Evolutionary conservation across 2,113 vertebrate species (phyloP), one percentile per base, ranked within the genome.

Genomic region (Gasterosteus nipponicus): DNA sequence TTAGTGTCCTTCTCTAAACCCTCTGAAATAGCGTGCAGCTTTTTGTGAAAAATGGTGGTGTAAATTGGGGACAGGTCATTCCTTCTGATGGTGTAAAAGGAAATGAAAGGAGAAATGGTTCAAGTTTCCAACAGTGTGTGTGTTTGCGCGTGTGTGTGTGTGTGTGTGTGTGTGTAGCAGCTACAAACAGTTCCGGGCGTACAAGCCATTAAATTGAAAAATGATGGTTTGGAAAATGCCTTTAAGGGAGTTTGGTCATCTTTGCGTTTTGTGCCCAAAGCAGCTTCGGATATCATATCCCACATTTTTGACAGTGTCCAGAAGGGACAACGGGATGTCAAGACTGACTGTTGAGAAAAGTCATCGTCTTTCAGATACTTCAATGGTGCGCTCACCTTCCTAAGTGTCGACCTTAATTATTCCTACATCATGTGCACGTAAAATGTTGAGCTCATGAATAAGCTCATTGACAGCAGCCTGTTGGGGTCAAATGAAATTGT

Each of bases 261-360:
- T 83, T 64, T 78, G 72, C 3, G 39, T 83, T 26, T 46, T 77
- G 66, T 59, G 76, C 84, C 87, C 42, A 72, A 42, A 83, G 85
- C 85, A 42, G 69, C 38, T 73, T 84, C 79, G 56, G 73, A 87
- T 85, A 76, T 74, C 82, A 81, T 63, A 80, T 84, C 74, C 74
- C 61, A 81, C 71, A 65, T 82, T 82, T 86, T n/a, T 74, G 75
- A 80, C 83, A 82, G 76, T 51, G 78, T 71, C 84, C 72, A 5
- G 77, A 53, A 78, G 77, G 41, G 62, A 81, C 42, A 77, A 10
- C 10, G 26, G 71, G 44, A 68, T 89, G 89, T 71, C 18, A 69
- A 68, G 80, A 80, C 38, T 54, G 44, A 16, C 71, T 33, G 72
- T 73, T 63, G 8, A 51, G 38, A 26, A 11, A 79, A 65, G 74